Evolutionary conservation across 2,888 invertebrate genomes (phyloP).

Genomic region (Cryptophagus acutangulus): DNA sequence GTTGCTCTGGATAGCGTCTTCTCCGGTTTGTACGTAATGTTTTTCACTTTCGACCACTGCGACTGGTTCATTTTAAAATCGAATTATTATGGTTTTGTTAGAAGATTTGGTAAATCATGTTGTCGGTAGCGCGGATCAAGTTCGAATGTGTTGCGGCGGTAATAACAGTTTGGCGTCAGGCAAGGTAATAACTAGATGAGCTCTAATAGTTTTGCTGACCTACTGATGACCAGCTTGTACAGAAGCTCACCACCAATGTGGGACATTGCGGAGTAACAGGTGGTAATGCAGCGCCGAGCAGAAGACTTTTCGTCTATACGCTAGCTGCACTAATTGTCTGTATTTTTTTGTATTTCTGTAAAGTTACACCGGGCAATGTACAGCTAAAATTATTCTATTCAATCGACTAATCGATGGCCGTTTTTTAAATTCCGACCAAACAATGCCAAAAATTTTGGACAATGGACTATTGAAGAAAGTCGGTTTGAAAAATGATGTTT

Average conservation of each 20-base stretch:
- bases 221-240: constrained; percentile 36
- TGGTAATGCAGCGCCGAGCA: too few relatives aligned
- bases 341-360: too few relatives aligned
- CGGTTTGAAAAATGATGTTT: too few relatives aligned
- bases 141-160: constrained; percentile 20
- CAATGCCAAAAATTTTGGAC: too few relatives aligned
- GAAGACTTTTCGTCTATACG: too few relatives aligned
- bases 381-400: too few relatives aligned
- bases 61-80: constrained; percentile 1
- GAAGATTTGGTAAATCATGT: constrained; percentile 1
- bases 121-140: constrained; percentile 17
- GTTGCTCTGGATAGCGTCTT: constrained; percentile 45
- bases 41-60: not conserved
- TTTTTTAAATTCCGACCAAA: too few relatives aligned
- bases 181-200: constrained; percentile 35
- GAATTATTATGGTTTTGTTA: constrained; percentile 6
- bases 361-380: too few relatives aligned
- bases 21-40: not conserved
- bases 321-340: too few relatives aligned
- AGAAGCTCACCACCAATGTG: constrained; percentile 24
- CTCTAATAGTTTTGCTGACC: constrained; percentile 46
- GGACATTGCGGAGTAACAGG: too few relatives aligned
- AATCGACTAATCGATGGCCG: too few relatives aligned
- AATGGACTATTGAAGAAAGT: too few relatives aligned
- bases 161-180: constrained; percentile 16